Percentiles rank a stretch among this genome's conserved stretches.
Evolutionary conservation across 2,888 invertebrate species (phyloP).

Genomic region (Sipha maydis): DNA sequence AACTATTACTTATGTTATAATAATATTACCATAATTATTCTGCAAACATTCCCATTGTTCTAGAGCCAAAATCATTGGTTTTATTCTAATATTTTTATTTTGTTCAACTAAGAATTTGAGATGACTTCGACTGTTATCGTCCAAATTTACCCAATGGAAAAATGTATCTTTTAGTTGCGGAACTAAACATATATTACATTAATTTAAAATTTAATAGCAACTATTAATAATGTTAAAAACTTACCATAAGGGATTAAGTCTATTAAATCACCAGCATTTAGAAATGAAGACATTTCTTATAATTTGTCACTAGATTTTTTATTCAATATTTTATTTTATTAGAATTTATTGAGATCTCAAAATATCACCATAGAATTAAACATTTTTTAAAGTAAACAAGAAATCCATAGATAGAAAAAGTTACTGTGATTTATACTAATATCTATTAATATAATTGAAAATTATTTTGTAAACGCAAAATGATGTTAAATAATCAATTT

Average conservation of each 20-base stretch:
- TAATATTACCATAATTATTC: constrained; percentile 21
- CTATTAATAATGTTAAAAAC: not conserved
- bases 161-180: constrained; percentile 24
- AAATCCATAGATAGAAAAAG: not conserved
- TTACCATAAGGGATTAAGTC: constrained; percentile 42
- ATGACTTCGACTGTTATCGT: not conserved
- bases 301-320: not conserved
- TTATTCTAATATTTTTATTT: not conserved
- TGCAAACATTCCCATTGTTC: constrained; percentile 38
- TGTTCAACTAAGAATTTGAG: constrained; percentile 3
- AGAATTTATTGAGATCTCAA: not conserved
- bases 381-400: not conserved
- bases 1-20: not conserved
- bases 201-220: not conserved
- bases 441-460: too few relatives aligned
- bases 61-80: constrained; percentile 14
- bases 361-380: not conserved
- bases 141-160: constrained; percentile 7
- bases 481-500: too few relatives aligned
- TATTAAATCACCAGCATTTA: not conserved
- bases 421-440: too few relatives aligned
- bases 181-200: constrained; percentile 14
- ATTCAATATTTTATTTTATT: too few relatives aligned
- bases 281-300: not conserved
- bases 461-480: too few relatives aligned